These are phyloP conservation scores for Stegastes partitus DNA, from an alignment of 2,113 vertebrate species.

Conservation along the genomic window DNA sequence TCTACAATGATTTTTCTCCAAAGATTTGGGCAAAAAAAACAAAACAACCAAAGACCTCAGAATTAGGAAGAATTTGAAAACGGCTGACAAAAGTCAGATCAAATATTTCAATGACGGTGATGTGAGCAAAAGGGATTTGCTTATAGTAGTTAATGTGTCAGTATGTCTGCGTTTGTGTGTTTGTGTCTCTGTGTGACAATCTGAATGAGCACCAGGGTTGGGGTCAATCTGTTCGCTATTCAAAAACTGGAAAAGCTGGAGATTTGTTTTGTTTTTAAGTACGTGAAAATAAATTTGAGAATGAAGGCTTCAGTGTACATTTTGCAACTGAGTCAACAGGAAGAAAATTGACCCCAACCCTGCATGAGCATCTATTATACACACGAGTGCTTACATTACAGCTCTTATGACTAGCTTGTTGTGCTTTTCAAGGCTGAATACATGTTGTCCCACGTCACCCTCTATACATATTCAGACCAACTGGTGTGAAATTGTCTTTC, in stretches of 20 bases:
- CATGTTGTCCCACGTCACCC: constrained; percentile 40
- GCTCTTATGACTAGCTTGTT: constrained; percentile 74
- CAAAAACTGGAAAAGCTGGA: constrained; percentile 15
- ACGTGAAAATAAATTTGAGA: constrained; percentile 9
- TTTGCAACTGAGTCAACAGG: constrained; percentile 8
- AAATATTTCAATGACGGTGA: constrained; percentile 45
- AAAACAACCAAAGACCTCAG: neutral
- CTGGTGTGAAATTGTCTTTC: constrained; percentile 62
- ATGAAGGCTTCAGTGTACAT: constrained; percentile 27
- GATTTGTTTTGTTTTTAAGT: neutral
- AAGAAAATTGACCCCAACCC: constrained; percentile 62
- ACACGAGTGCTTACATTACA: constrained; percentile 64
- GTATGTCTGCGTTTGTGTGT: constrained; percentile 54
- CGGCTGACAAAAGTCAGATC: constrained; percentile 53
- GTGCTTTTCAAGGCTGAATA: constrained; percentile 82
- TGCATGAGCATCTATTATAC: constrained; percentile 51
- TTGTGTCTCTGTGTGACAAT: constrained; percentile 64
- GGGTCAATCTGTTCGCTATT: constrained; percentile 42
- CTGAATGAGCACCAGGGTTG: constrained; percentile 52
- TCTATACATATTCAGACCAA: constrained; percentile 61
- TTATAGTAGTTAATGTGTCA: constrained; percentile 56
- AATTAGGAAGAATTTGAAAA: constrained; percentile 67
- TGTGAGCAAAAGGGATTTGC: constrained; percentile 59
- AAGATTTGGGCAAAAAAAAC: constrained; percentile 32
- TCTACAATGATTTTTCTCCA: constrained; percentile 58